A percentile compares a stretch with the other conserved stretches of the same genome.
These are phyloP conservation scores for Dryococelus australis DNA, from an alignment of 2,888 invertebrate species.

Conservation along the genomic window DNA sequence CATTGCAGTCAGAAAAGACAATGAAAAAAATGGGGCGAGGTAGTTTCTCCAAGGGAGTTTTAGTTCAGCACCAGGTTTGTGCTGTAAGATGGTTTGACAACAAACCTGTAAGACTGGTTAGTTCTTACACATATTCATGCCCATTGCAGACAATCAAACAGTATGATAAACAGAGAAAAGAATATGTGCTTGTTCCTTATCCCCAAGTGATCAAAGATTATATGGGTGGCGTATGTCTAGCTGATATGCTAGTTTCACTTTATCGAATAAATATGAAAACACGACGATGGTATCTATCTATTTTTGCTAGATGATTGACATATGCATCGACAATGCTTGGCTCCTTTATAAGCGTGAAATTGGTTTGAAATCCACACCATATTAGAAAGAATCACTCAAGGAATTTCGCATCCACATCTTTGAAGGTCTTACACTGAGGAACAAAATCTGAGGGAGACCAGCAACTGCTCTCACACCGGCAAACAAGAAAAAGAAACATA, in stretches of 20 bases:
- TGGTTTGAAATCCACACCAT: not conserved
- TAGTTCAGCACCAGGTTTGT: not conserved
- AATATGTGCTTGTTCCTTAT: not conserved
- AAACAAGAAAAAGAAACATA: too few species aligned
- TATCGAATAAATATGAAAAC: too few species aligned
- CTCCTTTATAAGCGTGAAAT: not conserved
- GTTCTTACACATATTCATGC: too few species aligned
- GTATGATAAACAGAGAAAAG: not conserved
- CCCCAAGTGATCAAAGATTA: constrained; percentile 8
- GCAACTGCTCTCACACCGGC: not conserved
- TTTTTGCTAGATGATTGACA: not conserved
- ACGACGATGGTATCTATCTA: not conserved
- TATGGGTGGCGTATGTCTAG: not conserved
- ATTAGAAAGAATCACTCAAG: not conserved
- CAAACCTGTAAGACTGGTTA: not conserved
- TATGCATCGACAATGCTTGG: not conserved
- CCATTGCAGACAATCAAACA: too few species aligned
- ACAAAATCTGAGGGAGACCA: not conserved
- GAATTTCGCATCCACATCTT: too few species aligned
- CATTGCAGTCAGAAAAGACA: too few species aligned
- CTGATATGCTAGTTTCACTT: not conserved
- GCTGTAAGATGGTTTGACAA: not conserved
- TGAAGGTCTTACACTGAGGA: constrained; percentile 7
- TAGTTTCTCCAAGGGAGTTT: not conserved
- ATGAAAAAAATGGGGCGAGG: not conserved